Evolutionary conservation across 53 echinoderm and acorn worm genomes (phyloP), one percentile per base, ranked within the genome.

Genomic region (Paracentrotus lividus): DNA sequence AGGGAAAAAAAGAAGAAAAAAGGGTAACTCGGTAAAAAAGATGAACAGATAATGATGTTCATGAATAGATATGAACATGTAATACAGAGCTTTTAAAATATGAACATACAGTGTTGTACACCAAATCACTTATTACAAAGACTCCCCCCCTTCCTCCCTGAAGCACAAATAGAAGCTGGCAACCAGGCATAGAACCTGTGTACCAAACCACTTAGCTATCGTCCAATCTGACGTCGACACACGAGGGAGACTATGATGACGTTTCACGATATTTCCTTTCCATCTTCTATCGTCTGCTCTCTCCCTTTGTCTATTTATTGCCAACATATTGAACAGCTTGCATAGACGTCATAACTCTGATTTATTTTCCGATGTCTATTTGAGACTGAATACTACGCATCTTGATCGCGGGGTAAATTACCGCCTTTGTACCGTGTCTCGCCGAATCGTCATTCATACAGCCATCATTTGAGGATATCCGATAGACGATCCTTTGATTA

Each of bases 271-370:
- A 86, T 86, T 86, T 86, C 86, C 55, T 61, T 89, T 58, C 44
- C 45, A 61, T 64, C 56, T 58, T 64, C 42, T 89, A 43, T 88
- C 44, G 8, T 65, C 8, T 7, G 20, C 88, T 59, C 64, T 89
- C 65, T 89, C 65, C 38, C 89, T 64, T 66, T 89, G 43, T 89
- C 89, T 89, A 87, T 54, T 87, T 56, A 87, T 87, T 56, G 61
- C 65, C 33, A 45, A 89, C 64, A 89, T 89, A 89, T 65, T 57
- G 89, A 42, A 36, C 89, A 23, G 58, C 65, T 26, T 38, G 34
- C 45, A 89, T 89, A 89, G 89, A 89, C 89, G 89, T 89, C 89
- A 89, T 44, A 89, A 64, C 65, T 12, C 49, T 26, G 23, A 66
- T 89, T 16, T 64, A 89, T 89, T 64, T 58, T 64, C 89, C 34